Conservation (phyloP, 2,797 vertebrate genomes). For the Halcyon smyrnensis region DNA sequence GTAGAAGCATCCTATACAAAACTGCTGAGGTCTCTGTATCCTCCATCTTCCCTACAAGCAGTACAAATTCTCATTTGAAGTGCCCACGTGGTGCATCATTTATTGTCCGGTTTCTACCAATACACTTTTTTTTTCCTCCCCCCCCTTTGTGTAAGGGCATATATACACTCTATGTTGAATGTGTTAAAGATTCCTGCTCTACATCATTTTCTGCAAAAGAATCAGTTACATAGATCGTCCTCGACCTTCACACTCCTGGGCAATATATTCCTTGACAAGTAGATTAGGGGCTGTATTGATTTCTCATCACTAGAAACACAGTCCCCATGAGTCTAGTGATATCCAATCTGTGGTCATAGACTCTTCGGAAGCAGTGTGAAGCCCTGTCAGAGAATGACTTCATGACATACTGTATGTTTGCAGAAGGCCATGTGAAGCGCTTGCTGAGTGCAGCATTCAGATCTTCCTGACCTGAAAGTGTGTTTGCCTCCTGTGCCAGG, state of each 20-base stretch:
- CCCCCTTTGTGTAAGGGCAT: background rate
- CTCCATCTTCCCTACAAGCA: background rate
- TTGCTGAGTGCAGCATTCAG: background rate
- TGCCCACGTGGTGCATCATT: background rate
- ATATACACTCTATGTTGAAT: no score
- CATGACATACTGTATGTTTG: background rate
- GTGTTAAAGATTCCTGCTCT: background rate
- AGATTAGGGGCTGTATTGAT: background rate
- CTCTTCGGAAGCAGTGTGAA: background rate
- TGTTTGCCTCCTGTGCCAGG: background rate
- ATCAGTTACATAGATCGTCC: background rate
- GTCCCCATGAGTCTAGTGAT: background rate
- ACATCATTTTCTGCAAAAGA: background rate
- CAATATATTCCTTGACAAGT: background rate
- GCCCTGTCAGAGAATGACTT: background rate
- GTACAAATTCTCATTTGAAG: background rate
- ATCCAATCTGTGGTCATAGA: background rate
- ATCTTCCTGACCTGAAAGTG: background rate
- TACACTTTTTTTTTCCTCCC: background rate
- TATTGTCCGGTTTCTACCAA: background rate
- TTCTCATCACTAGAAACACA: background rate
- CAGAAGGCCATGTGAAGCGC: background rate
- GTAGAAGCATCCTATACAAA: background rate
- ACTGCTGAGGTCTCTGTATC: background rate
- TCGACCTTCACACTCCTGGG: background rate